These are phyloP conservation scores for Hucho hucho DNA, from an alignment of 2,113 vertebrate species.

Conservation along the genomic window DNA sequence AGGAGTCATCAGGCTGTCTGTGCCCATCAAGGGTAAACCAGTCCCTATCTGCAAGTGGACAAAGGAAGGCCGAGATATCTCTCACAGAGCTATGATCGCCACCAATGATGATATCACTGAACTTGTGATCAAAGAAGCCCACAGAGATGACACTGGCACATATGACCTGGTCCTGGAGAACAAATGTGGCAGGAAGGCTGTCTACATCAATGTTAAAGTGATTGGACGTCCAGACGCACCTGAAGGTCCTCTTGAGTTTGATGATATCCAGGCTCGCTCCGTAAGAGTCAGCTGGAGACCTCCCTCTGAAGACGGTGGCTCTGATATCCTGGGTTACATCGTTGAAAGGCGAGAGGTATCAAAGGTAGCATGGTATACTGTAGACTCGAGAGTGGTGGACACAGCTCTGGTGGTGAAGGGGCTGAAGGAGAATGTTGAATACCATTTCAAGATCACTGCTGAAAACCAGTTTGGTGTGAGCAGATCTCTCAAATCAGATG, in stretches of 20 bases:
- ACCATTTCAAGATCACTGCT: slow-evolving; percentile 93
- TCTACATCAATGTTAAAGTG: slow-evolving; percentile 96
- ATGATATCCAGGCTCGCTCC: slow-evolving; percentile 94
- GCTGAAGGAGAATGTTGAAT: slow-evolving; percentile 95
- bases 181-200: slow-evolving; percentile 95
- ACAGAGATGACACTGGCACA: slow-evolving; percentile 92
- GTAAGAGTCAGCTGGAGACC: slow-evolving; percentile 96
- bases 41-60: slow-evolving; percentile 96
- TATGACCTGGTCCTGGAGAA: slow-evolving; percentile 96
- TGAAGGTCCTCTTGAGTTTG: slow-evolving; percentile 96
- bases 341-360: slow-evolving; percentile 94
- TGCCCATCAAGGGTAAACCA: slow-evolving; percentile 97
- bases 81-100: slow-evolving; percentile 94
- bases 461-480: slow-evolving; percentile 97
- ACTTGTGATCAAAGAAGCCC: slow-evolving; percentile 95
- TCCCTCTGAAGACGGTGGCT: slow-evolving; percentile 91
- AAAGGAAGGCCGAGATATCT: slow-evolving; percentile 95
- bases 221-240: slow-evolving; percentile 93
- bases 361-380: slow-evolving; percentile 96
- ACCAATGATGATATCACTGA: slow-evolving; percentile 93
- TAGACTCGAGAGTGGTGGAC: slow-evolving; percentile 88
- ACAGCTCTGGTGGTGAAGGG: slow-evolving; percentile 94
- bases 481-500: slow-evolving; percentile 93
- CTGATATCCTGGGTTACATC: slow-evolving; percentile 91
- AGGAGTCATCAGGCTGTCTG: slow-evolving; percentile 88